Evolutionary conservation across 2,113 vertebrate genomes (phyloP).

Genomic region (Rhabdomys dilectus): DNA sequence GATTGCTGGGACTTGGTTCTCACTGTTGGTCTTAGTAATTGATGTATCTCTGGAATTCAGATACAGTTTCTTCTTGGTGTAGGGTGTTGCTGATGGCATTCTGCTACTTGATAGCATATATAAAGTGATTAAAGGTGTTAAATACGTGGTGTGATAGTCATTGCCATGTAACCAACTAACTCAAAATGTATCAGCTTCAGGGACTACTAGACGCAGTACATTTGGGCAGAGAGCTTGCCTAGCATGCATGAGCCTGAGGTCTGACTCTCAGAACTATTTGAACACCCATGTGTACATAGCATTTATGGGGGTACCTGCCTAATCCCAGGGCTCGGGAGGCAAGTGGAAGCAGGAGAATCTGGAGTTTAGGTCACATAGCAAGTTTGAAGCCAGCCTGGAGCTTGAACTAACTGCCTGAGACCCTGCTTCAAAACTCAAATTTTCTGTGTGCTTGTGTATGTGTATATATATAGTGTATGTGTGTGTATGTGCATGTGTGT

Average conservation of each 20-base stretch:
- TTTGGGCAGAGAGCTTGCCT: neutral
- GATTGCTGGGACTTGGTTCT: neutral
- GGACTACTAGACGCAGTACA: too few relatives aligned
- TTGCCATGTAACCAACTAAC: neutral
- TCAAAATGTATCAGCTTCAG: neutral
- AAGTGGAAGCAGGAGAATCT: too few relatives aligned
- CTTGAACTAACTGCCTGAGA: neutral
- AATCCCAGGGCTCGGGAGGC: too few relatives aligned
- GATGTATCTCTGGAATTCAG: neutral
- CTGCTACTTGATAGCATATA: neutral
- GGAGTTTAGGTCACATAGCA: neutral
- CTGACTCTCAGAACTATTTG: neutral
- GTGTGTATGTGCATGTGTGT: too few relatives aligned
- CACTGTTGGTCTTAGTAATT: neutral
- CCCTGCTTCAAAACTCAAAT: neutral
- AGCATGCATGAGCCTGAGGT: too few relatives aligned
- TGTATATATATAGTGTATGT: neutral
- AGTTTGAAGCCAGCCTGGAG: neutral
- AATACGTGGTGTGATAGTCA: neutral
- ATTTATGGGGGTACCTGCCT: neutral
- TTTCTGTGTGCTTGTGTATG: neutral
- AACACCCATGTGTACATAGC: too few relatives aligned
- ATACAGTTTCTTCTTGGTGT: neutral
- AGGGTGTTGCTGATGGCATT: neutral
- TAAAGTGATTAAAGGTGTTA: conserved; percentile 9